These are phyloP conservation scores for Ashinkailepas kermadecensis DNA, from an alignment of 2,888 invertebrate genomes.

Conservation along the genomic window DNA sequence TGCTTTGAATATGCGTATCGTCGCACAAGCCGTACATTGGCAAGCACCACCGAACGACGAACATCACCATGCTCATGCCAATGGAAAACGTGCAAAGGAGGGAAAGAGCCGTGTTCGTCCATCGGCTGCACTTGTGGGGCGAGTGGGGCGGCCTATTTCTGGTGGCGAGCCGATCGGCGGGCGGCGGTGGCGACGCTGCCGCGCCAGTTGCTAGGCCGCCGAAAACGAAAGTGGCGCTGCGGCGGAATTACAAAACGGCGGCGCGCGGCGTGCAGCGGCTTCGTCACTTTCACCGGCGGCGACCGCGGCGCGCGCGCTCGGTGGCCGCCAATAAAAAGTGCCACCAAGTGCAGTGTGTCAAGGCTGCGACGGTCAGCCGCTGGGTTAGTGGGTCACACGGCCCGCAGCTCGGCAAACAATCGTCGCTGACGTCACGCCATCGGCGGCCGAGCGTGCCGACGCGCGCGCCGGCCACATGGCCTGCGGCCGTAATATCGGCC, in stretches of 20 bases:
- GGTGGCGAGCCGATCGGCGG: neutral
- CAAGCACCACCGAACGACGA: too few relatives aligned
- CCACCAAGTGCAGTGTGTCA: slow-evolving; percentile 19
- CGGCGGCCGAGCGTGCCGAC: too few relatives aligned
- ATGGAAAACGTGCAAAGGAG: too few relatives aligned
- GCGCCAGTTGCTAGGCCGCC: slow-evolving; percentile 15
- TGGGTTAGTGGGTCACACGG: slow-evolving; percentile 16
- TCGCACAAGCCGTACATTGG: too few relatives aligned
- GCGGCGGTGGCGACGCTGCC: neutral
- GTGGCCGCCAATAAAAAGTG: neutral
- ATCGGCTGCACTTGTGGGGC: too few relatives aligned
- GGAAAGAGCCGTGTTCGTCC: too few relatives aligned
- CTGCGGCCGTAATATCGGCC: too few relatives aligned
- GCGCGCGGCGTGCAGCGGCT: slow-evolving; percentile 16
- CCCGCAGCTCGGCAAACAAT: neutral
- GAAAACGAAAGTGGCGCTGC: slow-evolving; percentile 19
- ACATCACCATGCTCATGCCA: too few relatives aligned
- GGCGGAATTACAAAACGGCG: slow-evolving; percentile 21
- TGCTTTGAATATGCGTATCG: too few relatives aligned
- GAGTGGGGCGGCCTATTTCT: too few relatives aligned
- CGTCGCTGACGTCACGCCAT: neutral
- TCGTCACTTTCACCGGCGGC: neutral
- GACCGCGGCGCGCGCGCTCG: neutral
- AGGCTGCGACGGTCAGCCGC: neutral
- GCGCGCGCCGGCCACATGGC: too few relatives aligned